Evolutionary conservation across 2,113 vertebrate species (phyloP).

Genomic region (Pelmatolapia mariae): DNA sequence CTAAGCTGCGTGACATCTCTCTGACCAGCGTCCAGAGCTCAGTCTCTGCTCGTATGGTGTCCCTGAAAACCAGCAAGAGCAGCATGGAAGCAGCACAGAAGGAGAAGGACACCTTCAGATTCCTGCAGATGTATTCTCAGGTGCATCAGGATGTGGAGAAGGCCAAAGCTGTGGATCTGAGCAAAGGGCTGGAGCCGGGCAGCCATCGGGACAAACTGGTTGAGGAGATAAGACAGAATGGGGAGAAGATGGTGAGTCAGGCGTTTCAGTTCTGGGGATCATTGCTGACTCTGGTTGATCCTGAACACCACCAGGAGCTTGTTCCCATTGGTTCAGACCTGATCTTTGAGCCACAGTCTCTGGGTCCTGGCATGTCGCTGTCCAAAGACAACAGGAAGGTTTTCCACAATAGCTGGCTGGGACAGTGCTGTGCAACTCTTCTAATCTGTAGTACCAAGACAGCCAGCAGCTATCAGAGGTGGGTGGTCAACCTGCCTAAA

Average conservation of each 20-base stretch:
- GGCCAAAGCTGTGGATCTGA: too few species aligned
- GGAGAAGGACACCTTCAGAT: too few species aligned
- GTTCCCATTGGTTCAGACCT: neutral
- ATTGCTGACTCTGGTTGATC: slow-evolving; percentile 45
- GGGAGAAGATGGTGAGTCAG: neutral
- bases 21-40: slow-evolving; percentile 13
- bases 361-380: too few species aligned
- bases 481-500: fast-evolving
- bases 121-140: too few species aligned
- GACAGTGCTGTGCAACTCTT: too few species aligned
- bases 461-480: too few species aligned
- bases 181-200: too few species aligned
- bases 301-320: slow-evolving; percentile 11
- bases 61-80: neutral
- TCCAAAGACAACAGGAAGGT: too few species aligned
- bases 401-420: too few species aligned
- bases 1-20: neutral
- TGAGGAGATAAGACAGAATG: slow-evolving; percentile 5
- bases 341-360: slow-evolving; percentile 2
- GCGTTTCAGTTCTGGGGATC: neutral
- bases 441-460: too few species aligned
- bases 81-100: too few species aligned
- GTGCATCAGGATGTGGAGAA: too few species aligned
- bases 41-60: neutral
- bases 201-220: slow-evolving; percentile 13